Evolutionary conservation across 2,888 invertebrate species (phyloP).

Genomic region (Macrosiphum euphorbiae): DNA sequence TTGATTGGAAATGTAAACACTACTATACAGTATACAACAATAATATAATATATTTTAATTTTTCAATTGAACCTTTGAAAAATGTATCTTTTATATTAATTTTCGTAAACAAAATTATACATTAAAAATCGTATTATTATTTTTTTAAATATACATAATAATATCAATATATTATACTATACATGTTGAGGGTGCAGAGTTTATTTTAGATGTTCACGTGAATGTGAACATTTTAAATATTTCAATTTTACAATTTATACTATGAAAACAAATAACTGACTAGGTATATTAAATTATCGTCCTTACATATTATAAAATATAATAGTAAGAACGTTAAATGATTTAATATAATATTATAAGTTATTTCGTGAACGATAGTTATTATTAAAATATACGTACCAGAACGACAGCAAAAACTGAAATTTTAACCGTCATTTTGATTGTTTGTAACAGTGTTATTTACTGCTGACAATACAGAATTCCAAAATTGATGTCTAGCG

Average conservation of each 20-base stretch:
- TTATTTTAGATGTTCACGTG: neutral
- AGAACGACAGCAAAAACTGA: neutral
- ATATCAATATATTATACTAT: neutral
- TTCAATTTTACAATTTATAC: neutral
- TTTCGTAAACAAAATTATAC: neutral
- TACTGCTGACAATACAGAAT: neutral
- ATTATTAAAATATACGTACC: slow-evolving; percentile 34
- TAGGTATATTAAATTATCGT: neutral
- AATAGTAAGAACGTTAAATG: neutral
- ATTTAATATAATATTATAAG: neutral
- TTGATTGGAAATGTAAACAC: too few relatives aligned
- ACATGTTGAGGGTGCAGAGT: neutral
- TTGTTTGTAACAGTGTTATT: neutral
- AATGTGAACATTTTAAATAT: neutral
- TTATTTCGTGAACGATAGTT: neutral
- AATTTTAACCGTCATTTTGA: slow-evolving; percentile 9
- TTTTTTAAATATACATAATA: neutral
- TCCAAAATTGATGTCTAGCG: neutral
- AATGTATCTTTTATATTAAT: neutral
- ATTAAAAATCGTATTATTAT: neutral
- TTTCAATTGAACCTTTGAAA: neutral
- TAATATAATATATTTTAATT: neutral
- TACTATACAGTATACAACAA: neutral
- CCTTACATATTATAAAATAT: neutral
- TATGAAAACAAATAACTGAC: neutral